Evolutionary conservation across 2,113 vertebrate genomes (phyloP), one percentile per base, ranked within the genome.

Genomic region (Coracopsis vasa): DNA sequence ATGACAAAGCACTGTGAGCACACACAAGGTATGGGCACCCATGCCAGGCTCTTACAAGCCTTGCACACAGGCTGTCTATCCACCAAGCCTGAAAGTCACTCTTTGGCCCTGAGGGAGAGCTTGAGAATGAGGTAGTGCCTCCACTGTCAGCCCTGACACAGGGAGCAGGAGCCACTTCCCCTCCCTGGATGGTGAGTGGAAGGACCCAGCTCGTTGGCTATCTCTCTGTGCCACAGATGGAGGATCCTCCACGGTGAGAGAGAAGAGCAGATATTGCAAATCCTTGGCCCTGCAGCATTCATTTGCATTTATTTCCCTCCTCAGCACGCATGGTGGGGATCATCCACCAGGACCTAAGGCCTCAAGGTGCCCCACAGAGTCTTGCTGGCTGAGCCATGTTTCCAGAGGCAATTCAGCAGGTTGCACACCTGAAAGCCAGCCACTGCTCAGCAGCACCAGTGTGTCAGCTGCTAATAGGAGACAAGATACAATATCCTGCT

Each of bases 191-290:
- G 0, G 33, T 20, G 56, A 24, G 28, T 82, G 33, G 33, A 65
- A 58, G 41, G 17, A 67, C 12, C 17, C 12, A 20, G 25, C 14
- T 70, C 0, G 0, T 25, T 2, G 1, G 20, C n/a, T 27, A 28
- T 17, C 20, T 60, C 24, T 61, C 20, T 1, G 0, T 29, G 33
- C 16, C 42, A 13, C 11, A 0, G 14, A n/a, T 0, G 1, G 9
- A 62, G 10, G 28, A 33, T 82, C 16, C 28, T 29, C 64, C 31
- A 50, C 5, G 1, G 9, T 29, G 39, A 78, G n/a, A 13, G 7
- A 47, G 29, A 77, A 71, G 33, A 56, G 33, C 3, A 51, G 56
- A 31, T 41, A 39, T 5, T 3, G 3, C 42, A 71, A 5, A 4
- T 35, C 16, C 13, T 58, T 51, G 33, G 28, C 31, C 23, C 42